Evolutionary conservation across 53 echinoderm and acorn worm species (phyloP).

Genomic region (Crossaster papposus): DNA sequence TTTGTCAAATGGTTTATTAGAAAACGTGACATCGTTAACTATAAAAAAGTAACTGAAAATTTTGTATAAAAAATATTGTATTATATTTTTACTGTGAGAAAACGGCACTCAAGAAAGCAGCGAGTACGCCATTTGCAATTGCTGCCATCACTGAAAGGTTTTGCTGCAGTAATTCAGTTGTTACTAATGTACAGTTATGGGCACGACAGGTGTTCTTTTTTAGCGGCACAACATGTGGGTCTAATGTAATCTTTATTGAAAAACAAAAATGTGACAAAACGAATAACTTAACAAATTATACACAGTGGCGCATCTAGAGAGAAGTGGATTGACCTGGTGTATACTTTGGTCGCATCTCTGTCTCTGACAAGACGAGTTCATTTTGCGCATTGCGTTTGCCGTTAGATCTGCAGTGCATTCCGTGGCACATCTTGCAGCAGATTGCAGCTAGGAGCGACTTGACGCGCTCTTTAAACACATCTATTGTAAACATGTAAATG

Average conservation of each 20-base stretch:
- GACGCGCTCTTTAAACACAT: not conserved
- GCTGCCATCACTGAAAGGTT: too few species aligned
- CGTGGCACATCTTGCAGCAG: not conserved
- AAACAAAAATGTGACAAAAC: not conserved
- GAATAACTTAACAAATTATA: not conserved
- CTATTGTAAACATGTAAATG: conserved; percentile 15
- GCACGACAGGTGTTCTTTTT: too few species aligned
- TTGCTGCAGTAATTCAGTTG: too few species aligned
- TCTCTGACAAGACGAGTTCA: not conserved
- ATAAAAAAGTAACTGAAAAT: too few species aligned
- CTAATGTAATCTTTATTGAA: not conserved
- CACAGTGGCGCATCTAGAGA: not conserved
- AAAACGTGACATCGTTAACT: too few species aligned
- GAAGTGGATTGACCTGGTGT: not conserved
- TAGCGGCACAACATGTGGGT: too few species aligned
- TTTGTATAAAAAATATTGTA: too few species aligned
- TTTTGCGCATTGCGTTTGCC: not conserved
- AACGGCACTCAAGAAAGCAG: too few species aligned
- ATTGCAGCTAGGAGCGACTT: not conserved
- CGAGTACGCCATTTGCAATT: too few species aligned
- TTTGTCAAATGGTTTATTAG: too few species aligned
- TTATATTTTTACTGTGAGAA: too few species aligned
- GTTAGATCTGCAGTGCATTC: not conserved
- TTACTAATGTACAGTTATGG: too few species aligned
- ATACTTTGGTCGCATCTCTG: not conserved